phyloP scores from a whole-genome alignment of 2,888 invertebrate species.

The Thymelicus acteon region DNA sequence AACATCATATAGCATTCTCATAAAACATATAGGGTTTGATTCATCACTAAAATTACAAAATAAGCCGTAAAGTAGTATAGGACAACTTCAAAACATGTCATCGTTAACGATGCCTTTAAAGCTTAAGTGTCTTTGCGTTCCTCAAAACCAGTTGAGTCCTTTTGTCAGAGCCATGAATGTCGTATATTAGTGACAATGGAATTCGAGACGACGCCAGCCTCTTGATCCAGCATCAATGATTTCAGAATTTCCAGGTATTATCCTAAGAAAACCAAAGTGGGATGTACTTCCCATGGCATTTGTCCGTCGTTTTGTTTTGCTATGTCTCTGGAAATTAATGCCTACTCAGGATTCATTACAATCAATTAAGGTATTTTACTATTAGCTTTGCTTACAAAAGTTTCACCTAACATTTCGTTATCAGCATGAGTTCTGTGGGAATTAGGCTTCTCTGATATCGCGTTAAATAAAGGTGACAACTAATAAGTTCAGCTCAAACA shows the following conservation, averaged over 20 bases:
- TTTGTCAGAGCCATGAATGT: slow-evolving; percentile 16
- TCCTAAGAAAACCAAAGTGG: background rate
- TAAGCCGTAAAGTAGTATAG: background rate
- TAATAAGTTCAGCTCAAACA: too few relatives aligned
- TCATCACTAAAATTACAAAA: background rate
- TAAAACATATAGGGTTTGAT: background rate
- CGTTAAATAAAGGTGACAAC: too few relatives aligned
- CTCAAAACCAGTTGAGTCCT: slow-evolving; percentile 20
- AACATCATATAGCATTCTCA: background rate
- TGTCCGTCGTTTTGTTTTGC: too few relatives aligned
- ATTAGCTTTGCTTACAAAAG: too few relatives aligned
- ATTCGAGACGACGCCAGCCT: slow-evolving; percentile 1
- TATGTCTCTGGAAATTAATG: too few relatives aligned
- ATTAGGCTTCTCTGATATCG: too few relatives aligned
- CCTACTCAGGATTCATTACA: too few relatives aligned
- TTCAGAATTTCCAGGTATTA: background rate
- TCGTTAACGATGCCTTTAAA: background rate
- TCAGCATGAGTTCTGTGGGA: too few relatives aligned
- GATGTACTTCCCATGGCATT: too few relatives aligned
- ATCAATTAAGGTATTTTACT: too few relatives aligned
- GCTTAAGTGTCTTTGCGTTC: slow-evolving; percentile 15
- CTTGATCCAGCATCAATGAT: background rate
- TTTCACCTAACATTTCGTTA: too few relatives aligned
- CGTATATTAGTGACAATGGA: slow-evolving; percentile 6
- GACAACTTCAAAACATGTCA: background rate